Conservation (phyloP, 1,140 invertebrate species). For the Macrobrachium nipponense region DNA sequence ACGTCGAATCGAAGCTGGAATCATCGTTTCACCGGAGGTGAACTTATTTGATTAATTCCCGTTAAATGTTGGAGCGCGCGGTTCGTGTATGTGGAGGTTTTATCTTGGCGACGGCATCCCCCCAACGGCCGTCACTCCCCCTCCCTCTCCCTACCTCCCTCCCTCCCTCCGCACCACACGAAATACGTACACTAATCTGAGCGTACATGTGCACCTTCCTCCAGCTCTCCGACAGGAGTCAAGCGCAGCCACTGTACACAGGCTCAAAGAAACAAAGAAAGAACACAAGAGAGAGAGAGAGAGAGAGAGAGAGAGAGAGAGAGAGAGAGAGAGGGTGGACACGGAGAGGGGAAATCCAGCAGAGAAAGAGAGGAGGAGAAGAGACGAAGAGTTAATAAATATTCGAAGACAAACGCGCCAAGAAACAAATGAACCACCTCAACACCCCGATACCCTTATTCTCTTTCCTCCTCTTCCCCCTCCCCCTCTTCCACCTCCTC, state of each 20-base stretch:
- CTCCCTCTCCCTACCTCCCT: background rate
- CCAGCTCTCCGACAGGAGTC: constrained; percentile 28
- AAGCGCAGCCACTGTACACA: constrained; percentile 28
- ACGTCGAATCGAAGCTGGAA: background rate
- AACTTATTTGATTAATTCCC: constrained; percentile 61
- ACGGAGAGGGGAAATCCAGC: background rate
- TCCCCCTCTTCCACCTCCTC: too few relatives aligned
- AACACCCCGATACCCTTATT: too few relatives aligned
- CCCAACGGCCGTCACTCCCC: background rate
- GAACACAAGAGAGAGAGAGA: constrained; percentile 1
- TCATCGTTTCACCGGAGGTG: constrained; percentile 32
- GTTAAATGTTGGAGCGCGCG: constrained; percentile 57
- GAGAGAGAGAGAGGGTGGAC: background rate
- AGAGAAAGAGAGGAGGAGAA: background rate
- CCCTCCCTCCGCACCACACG: constrained; percentile 21
- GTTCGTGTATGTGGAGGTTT: constrained; percentile 54
- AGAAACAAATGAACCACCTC: too few relatives aligned
- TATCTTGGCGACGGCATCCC: constrained; percentile 59
- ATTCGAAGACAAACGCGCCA: too few relatives aligned
- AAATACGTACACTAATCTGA: constrained; percentile 55
- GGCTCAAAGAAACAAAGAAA: background rate
- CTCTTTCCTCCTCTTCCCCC: too few relatives aligned
- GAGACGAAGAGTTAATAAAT: too few relatives aligned
- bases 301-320: background rate
- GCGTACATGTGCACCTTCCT: constrained; percentile 34